phyloP scores from a whole-genome alignment of 2,888 invertebrate genomes.

The Cynaeus angustus region DNA sequence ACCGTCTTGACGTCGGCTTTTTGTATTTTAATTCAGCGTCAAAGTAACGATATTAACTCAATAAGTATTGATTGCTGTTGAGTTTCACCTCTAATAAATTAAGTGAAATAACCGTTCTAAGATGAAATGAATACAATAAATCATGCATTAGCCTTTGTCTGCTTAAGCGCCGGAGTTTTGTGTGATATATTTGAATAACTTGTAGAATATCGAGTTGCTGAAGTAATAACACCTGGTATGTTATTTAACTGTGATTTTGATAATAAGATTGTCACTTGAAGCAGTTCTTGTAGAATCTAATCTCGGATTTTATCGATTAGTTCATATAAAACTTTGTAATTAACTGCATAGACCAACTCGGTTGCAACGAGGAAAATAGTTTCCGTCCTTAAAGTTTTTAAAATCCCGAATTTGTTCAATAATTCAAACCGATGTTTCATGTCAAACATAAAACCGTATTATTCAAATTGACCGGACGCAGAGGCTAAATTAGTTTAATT shows the following conservation, averaged over 20 bases:
- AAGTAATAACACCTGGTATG: constrained; percentile 19
- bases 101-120: constrained; percentile 42
- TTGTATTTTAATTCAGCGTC: constrained; percentile 25
- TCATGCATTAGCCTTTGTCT: constrained; percentile 41
- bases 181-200: constrained; percentile 46
- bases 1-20: constrained; percentile 18
- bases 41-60: constrained; percentile 35
- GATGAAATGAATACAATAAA: constrained; percentile 44
- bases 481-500: constrained; percentile 46
- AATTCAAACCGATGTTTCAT: constrained; percentile 1
- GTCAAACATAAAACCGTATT: constrained; percentile 31
- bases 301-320: constrained; percentile 33
- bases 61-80: constrained; percentile 38
- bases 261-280: constrained; percentile 44
- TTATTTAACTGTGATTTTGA: constrained; percentile 26
- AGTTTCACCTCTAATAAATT: constrained; percentile 46
- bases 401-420: not conserved
- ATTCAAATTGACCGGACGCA: constrained; percentile 12
- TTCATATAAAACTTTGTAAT: constrained; percentile 42
- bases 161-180: constrained; percentile 39
- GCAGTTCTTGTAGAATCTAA: constrained; percentile 38
- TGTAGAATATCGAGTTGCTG: constrained; percentile 22
- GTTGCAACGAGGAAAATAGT: constrained; percentile 19
- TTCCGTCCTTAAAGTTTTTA: constrained; percentile 5
- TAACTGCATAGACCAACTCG: constrained; percentile 16